phyloP scores from a whole-genome alignment of 1,140 invertebrate genomes.

The Drosophila takahashii region DNA sequence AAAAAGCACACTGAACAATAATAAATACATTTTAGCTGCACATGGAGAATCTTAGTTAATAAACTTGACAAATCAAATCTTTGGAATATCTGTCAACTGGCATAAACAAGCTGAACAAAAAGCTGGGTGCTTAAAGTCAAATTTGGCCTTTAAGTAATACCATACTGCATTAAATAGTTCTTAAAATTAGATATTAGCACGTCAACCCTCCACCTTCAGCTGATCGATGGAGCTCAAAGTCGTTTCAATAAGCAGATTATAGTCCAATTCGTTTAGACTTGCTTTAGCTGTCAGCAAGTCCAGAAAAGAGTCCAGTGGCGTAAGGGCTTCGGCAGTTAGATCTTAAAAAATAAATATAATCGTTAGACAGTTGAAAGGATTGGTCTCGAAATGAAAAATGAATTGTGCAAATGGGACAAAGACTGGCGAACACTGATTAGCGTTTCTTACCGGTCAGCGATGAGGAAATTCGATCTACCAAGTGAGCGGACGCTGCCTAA shows the following conservation, averaged over 20 bases:
- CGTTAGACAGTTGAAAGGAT: background rate
- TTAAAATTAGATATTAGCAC: conserved; percentile 2
- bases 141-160: conserved; percentile 36
- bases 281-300: conserved; percentile 94
- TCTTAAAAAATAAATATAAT: conserved; percentile 85
- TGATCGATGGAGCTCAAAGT: conserved; percentile 86
- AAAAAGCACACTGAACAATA: conserved; percentile 3
- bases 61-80: conserved; percentile 4
- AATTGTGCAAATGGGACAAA: conserved; percentile 14
- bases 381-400: background rate
- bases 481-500: conserved; percentile 27
- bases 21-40: background rate
- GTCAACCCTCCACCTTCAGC: conserved; percentile 53
- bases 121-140: background rate
- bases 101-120: background rate
- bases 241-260: conserved; percentile 92
- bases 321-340: conserved; percentile 90
- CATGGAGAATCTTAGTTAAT: background rate
- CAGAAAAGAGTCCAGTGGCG: conserved; percentile 92
- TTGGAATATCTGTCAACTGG: conserved; percentile 1
- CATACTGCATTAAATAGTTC: background rate
- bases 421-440: conserved; percentile 40
- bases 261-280: conserved; percentile 92
- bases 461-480: conserved; percentile 36
- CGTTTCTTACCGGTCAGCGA: conserved; percentile 59